Evolutionary conservation across 2,797 vertebrate species (phyloP).

Genomic region (Enteromius radiatus): DNA sequence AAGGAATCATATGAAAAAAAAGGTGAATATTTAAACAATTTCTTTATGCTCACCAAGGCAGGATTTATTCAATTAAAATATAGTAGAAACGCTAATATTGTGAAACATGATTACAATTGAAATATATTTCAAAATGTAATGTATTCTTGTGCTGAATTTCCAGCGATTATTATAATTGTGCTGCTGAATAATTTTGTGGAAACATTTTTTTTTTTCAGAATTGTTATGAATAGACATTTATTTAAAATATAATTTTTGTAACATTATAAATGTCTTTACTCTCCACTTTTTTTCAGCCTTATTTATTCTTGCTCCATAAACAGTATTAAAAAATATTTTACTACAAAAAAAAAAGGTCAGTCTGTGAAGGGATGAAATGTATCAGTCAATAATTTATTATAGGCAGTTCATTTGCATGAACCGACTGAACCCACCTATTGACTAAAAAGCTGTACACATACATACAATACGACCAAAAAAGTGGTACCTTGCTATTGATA

Average conservation of each 20-base stretch:
- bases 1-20: background rate
- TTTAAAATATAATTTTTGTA: background rate
- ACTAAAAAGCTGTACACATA: constrained; percentile 1
- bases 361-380: background rate
- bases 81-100: background rate
- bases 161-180: background rate
- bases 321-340: background rate
- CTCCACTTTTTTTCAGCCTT: background rate
- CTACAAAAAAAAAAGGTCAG: background rate
- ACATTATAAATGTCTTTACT: background rate
- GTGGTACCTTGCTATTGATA: background rate
- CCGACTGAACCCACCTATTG: background rate
- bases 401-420: constrained; percentile 9
- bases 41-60: background rate
- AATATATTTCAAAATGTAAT: background rate
- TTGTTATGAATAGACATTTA: background rate
- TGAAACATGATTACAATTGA: background rate
- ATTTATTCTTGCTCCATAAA: background rate
- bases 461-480: background rate
- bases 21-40: background rate
- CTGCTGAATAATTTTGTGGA: background rate
- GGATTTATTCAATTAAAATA: background rate
- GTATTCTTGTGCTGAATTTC: background rate
- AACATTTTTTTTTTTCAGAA: background rate
- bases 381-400: constrained; percentile 4